phyloP scores from a whole-genome alignment of 2,888 invertebrate species.

The Periphyllus acericola region DNA sequence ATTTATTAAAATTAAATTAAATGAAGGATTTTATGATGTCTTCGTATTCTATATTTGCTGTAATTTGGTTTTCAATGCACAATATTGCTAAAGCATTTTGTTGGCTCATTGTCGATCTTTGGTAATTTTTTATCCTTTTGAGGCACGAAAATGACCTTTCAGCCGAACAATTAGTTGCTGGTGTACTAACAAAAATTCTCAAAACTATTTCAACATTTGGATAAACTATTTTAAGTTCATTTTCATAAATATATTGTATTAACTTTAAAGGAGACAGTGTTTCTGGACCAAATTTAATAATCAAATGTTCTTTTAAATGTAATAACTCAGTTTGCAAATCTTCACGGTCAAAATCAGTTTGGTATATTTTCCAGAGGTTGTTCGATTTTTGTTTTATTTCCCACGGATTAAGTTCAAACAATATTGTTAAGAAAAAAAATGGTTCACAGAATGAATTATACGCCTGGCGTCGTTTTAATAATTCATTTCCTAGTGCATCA shows the following conservation, averaged over 20 bases:
- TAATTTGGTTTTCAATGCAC: not conserved
- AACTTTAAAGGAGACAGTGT: slow-evolving; percentile 12
- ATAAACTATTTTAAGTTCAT: not conserved
- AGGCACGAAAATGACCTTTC: slow-evolving; percentile 37
- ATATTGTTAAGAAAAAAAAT: not conserved
- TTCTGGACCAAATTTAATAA: slow-evolving; percentile 11
- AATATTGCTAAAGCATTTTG: not conserved
- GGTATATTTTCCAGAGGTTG: slow-evolving; percentile 14
- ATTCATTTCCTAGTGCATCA: slow-evolving; percentile 24
- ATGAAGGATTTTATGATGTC: too few species aligned
- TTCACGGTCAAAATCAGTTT: slow-evolving; percentile 21
- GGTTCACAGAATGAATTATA: slow-evolving; percentile 7
- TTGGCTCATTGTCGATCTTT: not conserved
- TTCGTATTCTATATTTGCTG: too few species aligned
- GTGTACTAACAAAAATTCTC: not conserved
- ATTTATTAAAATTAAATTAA: too few species aligned
- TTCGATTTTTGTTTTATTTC: not conserved
- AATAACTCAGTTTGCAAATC: slow-evolving; percentile 18
- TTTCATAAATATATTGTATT: slow-evolving; percentile 5
- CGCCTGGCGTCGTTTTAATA: not conserved
- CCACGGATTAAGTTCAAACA: not conserved
- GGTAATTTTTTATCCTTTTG: slow-evolving; percentile 32
- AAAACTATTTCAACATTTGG: slow-evolving; percentile 19
- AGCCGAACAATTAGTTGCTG: slow-evolving; percentile 22
- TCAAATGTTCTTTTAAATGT: slow-evolving; percentile 23